Evolutionary conservation across 2,113 vertebrate species (phyloP).

Genomic region (Crotalus helleri): DNA sequence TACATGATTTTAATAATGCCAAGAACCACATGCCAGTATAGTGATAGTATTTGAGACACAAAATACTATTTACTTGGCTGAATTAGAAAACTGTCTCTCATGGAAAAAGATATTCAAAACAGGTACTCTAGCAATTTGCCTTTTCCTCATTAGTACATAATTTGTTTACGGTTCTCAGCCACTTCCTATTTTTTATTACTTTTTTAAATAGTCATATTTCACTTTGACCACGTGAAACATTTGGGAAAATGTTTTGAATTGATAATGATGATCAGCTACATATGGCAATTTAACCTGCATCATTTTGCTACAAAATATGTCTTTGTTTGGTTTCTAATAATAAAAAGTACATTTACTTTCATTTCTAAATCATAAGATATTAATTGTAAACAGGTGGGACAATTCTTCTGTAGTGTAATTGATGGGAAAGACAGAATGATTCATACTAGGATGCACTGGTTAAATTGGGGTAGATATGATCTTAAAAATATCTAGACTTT

Average conservation of each 20-base stretch:
- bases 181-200: slow-evolving; percentile 34
- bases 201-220: slow-evolving; percentile 44
- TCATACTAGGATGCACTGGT: slow-evolving; percentile 28
- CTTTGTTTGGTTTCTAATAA: slow-evolving; percentile 27
- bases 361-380: slow-evolving; percentile 27
- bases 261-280: slow-evolving; percentile 46
- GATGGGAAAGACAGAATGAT: slow-evolving; percentile 2
- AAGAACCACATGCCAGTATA: slow-evolving; percentile 10
- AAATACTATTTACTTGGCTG: slow-evolving; percentile 39
- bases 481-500: slow-evolving; percentile 32
- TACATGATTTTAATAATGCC: neutral
- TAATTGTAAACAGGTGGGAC: slow-evolving; percentile 35
- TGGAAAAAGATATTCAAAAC: slow-evolving; percentile 61
- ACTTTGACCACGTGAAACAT: slow-evolving; percentile 10
- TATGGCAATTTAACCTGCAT: slow-evolving; percentile 47
- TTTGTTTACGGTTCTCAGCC: slow-evolving; percentile 47
- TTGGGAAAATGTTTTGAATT: slow-evolving; percentile 37
- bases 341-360: neutral
- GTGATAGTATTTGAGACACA: slow-evolving; percentile 19
- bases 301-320: slow-evolving; percentile 20
- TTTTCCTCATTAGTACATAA: slow-evolving; percentile 44
- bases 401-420: slow-evolving; percentile 47
- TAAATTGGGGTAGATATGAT: slow-evolving; percentile 40
- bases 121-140: slow-evolving; percentile 46
- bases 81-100: slow-evolving; percentile 49